phyloP scores from a whole-genome alignment of 2,888 invertebrate species.

The Melanargia galathea region DNA sequence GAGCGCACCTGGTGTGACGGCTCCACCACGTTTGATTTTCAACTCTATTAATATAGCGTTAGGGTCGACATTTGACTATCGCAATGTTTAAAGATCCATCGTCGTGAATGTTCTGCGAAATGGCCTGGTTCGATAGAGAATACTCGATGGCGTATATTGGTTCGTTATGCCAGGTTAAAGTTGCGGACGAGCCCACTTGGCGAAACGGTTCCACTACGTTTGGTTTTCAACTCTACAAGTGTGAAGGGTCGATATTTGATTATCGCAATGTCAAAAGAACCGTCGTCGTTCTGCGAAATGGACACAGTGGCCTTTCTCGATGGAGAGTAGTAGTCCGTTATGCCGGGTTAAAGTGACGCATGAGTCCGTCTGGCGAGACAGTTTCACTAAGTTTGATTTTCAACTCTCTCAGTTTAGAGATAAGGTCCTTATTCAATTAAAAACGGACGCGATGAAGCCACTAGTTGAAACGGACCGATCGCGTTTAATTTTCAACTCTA shows the following conservation, averaged over 20 bases:
- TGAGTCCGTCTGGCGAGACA: constrained; percentile 86
- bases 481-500: too few relatives aligned
- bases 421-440: background rate
- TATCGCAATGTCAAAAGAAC: background rate
- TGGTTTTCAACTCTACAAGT: constrained; percentile 5
- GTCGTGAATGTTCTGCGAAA: constrained; percentile 92
- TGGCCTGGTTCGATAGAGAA: constrained; percentile 90
- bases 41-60: constrained; percentile 83
- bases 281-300: too few relatives aligned
- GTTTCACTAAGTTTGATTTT: background rate
- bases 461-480: too few relatives aligned
- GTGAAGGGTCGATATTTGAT: background rate
- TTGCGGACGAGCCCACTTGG: constrained; percentile 92
- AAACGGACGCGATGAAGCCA: background rate
- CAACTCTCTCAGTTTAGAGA: background rate
- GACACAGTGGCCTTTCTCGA: too few relatives aligned
- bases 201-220: constrained; percentile 52
- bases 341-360: constrained; percentile 94
- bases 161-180: constrained; percentile 94
- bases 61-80: background rate
- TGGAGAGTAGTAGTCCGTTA: constrained; percentile 89
- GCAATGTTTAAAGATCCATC: background rate
- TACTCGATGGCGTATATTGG: constrained; percentile 92
- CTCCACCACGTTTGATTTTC: constrained; percentile 90
- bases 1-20: constrained; percentile 93